Percentiles rank a stretch among this genome's conserved stretches.
These are phyloP conservation scores for Cotesia typhae DNA, from an alignment of 1,140 invertebrate genomes.

Conservation along the genomic window DNA sequence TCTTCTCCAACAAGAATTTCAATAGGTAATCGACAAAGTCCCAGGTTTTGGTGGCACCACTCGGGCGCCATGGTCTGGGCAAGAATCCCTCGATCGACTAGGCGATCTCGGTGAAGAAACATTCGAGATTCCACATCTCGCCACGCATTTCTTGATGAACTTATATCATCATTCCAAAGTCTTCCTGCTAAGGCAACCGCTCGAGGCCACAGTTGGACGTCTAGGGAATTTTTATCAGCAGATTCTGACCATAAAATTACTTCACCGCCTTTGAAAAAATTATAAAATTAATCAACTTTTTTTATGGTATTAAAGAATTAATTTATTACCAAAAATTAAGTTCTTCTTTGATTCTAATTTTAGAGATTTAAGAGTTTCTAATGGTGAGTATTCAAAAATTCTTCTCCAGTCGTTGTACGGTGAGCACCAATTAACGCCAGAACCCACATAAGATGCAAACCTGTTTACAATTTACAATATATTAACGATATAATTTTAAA, in stretches of 20 bases:
- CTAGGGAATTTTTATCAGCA: slow-evolving; percentile 72
- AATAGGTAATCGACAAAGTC: slow-evolving; percentile 65
- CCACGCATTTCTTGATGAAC: slow-evolving; percentile 72
- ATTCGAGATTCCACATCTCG: slow-evolving; percentile 74
- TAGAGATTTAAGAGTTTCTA: slow-evolving; percentile 60
- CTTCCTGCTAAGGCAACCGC: slow-evolving; percentile 82
- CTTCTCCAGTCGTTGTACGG: slow-evolving; percentile 90
- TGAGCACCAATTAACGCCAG: slow-evolving; percentile 84
- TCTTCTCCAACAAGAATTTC: too few relatives aligned
- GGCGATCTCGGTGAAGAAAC: slow-evolving; percentile 73
- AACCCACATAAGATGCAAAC: slow-evolving; percentile 68
- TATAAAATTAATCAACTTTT: not conserved
- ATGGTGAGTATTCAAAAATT: slow-evolving; percentile 80
- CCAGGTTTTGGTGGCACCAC: slow-evolving; percentile 84
- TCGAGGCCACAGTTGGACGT: slow-evolving; percentile 80
- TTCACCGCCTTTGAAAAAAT: slow-evolving; percentile 70
- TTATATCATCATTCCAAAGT: slow-evolving; percentile 68
- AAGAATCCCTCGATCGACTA: slow-evolving; percentile 73
- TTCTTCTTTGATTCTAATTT: slow-evolving; percentile 62
- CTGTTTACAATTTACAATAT: slow-evolving; percentile 45
- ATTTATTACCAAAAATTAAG: slow-evolving; percentile 66
- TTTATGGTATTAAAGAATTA: not conserved
- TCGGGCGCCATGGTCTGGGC: slow-evolving; percentile 79
- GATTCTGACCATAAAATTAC: slow-evolving; percentile 86
- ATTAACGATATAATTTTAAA: too few relatives aligned